Evolutionary conservation across 2,113 vertebrate genomes (phyloP).

Genomic region (Phalacrocorax aristotelis): DNA sequence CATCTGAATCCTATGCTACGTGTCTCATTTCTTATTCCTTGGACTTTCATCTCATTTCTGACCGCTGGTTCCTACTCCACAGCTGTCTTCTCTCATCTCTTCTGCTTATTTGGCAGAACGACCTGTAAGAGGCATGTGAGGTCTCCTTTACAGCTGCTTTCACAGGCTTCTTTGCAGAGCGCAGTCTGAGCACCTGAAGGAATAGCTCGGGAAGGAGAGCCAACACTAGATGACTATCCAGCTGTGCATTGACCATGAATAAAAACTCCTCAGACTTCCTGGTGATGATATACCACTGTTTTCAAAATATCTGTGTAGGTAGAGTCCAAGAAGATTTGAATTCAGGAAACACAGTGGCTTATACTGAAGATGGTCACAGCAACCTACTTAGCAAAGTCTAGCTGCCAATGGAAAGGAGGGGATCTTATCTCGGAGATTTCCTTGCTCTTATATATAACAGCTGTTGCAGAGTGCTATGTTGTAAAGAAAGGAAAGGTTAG

Average conservation of each 20-base stretch:
- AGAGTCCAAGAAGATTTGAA: background rate
- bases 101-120: background rate
- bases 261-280: background rate
- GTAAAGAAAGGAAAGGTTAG: background rate
- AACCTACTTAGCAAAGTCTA: background rate
- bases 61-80: background rate
- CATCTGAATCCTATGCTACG: fast-evolving
- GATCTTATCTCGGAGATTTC: background rate
- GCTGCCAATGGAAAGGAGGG: background rate
- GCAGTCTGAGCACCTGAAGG: background rate
- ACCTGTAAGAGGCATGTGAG: background rate
- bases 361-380: background rate
- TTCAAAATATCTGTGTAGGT: background rate
- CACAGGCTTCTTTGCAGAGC: background rate
- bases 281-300: background rate
- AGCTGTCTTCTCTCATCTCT: background rate
- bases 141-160: background rate
- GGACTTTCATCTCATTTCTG: background rate
- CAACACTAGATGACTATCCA: background rate
- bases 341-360: background rate
- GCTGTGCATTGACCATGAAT: background rate
- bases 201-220: background rate
- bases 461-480: background rate
- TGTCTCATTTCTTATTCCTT: background rate
- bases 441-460: background rate